Base-by-base conservation (phyloP, 1,140 invertebrate species). In the Schlechtendalia chinensis region DNA sequence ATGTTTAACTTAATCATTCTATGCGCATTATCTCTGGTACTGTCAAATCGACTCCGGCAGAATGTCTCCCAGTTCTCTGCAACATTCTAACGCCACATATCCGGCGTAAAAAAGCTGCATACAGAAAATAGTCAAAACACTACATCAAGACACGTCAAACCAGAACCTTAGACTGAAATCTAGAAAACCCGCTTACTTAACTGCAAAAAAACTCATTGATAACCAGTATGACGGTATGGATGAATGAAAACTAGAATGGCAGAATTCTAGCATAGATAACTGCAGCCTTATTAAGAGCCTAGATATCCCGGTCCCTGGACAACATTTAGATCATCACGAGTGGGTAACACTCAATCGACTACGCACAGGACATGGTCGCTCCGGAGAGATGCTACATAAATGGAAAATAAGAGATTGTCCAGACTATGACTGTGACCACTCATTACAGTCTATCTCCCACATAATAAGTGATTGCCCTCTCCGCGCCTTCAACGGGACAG, bases 111-210 rank as follows among this genome's bases (percentile, higher is more conserved):
- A n/a, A 8, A 14, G 61, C 61, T 32, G 27, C 17, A 32, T 19
- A 29, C 16, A 65, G 61, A 65, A 29, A 65, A 39, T 65, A 29
- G 61, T n/a, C 27, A 65, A 65, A 65, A 39, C 19, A 65, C 56
- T 24, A 59, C 24, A n/a, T n/a, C n/a, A n/a, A n/a, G n/a, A n/a
- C n/a, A n/a, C n/a, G n/a, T n/a, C n/a, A n/a, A n/a, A n/a, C 11
- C 22, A 27, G 24, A 59, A 27, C 14, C 56, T n/a, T 27, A 59
- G 56, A 12, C 24, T 59, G 14, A 59, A 59, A 59, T 59, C 56
- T 27, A 59, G 56, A 59, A 59, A 59, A 24, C 56, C 56, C 27
- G 56, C 56, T 27, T 59, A 59, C 8, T 11, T 59, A 59, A 59
- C n/a, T 59, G 27, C 24, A 27, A 27, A 0, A 6, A 27, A 12